Base-by-base conservation (phyloP, 2,888 invertebrate genomes). In the Agrochola lychnidis region DNA sequence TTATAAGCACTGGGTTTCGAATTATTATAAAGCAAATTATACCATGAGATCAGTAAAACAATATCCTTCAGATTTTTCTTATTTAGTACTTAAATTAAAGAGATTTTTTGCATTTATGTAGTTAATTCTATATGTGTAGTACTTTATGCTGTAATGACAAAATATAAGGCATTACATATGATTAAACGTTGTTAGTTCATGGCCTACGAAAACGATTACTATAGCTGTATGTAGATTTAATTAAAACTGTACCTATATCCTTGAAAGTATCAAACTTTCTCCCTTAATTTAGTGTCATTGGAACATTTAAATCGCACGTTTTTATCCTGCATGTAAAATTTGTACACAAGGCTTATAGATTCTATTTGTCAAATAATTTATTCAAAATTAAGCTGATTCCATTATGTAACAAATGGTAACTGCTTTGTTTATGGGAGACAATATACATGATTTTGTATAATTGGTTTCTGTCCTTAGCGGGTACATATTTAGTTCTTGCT, bases 1-100 rank as follows among this genome's bases (percentile, higher is more conserved):
- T 64, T 68, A 73, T 16, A 68, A 84, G 76, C 84, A 84, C 76
- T 84, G 73, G 84, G 36, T 68, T 80, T 80, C 76, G 67, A 82
- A 84, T 84, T 45, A 57, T 76, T 51, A 53, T 84, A 78, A 78
- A 74, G 59, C 75, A 74, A 73, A 81, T 59, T 68, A 76, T 76
- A 83, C 76, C 73, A 76, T 86, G 85, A 85, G 85, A 85, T 85
- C 85, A 85, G 67, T 76, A 56, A 76, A 78, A 77, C 81, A 81
- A 81, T 80, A 76, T 77, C 61, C 57, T 73, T 62, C 40, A 68
- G 45, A 70, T 70, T 84, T 84, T 75, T 75, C 85, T 82, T 85
- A 81, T 61, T 75, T 22, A 30, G 45, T 70, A 73, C 76, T 64
- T 76, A 80, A 66, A 82, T 64, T 62, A 79, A 6, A 57, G 62